phyloP scores from a whole-genome alignment of 2,797 vertebrate genomes.

The Neopelma chrysocephalum region DNA sequence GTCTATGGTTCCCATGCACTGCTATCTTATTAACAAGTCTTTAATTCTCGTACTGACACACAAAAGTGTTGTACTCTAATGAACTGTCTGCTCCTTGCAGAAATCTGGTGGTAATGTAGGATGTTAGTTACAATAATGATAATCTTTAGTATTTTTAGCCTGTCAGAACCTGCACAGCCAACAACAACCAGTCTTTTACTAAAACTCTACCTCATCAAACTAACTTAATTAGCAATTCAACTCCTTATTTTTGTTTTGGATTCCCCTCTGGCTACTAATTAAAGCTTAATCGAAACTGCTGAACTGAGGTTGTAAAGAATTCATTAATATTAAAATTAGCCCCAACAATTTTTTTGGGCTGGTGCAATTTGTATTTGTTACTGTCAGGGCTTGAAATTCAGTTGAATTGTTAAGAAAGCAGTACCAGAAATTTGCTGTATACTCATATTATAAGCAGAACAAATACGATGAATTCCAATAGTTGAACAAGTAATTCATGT shows the following conservation, averaged over 20 bases:
- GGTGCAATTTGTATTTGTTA: conserved; percentile 88
- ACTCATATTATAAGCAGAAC: conserved; percentile 66
- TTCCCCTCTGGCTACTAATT: conserved; percentile 99
- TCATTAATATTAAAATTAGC: conserved; percentile 99
- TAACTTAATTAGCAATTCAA: conserved; percentile 99
- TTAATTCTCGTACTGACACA: conserved; percentile 75
- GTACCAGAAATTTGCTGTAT: conserved; percentile 73
- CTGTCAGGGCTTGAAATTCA: conserved; percentile 87
- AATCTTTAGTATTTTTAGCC: conserved; percentile 85
- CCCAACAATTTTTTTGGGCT: conserved; percentile 88
- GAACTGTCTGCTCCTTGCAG: conserved; percentile 74
- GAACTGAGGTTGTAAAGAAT: conserved; percentile 99
- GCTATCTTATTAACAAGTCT: conserved; percentile 76
- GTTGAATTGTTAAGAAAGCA: conserved; percentile 78
- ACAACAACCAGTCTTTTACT: conserved; percentile 86
- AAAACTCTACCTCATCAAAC: conserved; percentile 89
- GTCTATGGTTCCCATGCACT: conserved; percentile 49
- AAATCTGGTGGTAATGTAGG: conserved; percentile 67
- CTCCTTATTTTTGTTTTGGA: conserved; percentile 99
- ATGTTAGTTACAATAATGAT: conserved; percentile 81
- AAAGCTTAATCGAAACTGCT: conserved; percentile 99
- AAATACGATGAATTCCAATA: conserved; percentile 66
- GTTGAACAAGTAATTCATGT: conserved; percentile 58
- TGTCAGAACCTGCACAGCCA: conserved; percentile 85
- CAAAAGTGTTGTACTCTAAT: conserved; percentile 74